Conservation (phyloP, 2,113 vertebrate species). For the Pavo muticus region DNA sequence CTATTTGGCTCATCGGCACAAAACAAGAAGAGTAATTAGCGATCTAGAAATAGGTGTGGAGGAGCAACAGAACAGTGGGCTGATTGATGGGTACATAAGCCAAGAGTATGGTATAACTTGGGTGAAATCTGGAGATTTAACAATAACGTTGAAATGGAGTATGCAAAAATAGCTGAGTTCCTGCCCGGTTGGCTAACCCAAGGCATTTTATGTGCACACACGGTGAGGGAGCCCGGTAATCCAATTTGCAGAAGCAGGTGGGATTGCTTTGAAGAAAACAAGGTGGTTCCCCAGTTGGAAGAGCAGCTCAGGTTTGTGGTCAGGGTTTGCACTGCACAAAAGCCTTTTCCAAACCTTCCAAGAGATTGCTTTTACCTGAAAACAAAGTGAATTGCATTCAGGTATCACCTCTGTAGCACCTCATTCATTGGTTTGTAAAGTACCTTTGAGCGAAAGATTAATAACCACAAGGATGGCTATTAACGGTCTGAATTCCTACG, state of each 20-base stretch:
- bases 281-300: background rate
- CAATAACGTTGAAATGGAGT: background rate
- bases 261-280: background rate
- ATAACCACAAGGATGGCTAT: background rate
- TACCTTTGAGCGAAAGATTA: background rate
- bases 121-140: background rate
- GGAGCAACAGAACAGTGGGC: background rate
- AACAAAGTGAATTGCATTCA: background rate
- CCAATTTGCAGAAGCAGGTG: background rate
- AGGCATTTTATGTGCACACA: background rate
- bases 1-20: background rate
- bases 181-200: background rate
- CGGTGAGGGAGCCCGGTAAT: background rate
- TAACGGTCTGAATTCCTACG: background rate
- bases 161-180: background rate
- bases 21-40: background rate
- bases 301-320: background rate
- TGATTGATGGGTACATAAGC: background rate
- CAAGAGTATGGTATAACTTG: background rate
- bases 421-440: background rate
- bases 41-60: slow-evolving; percentile 3
- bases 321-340: background rate
- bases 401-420: background rate
- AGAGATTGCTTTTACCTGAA: background rate
- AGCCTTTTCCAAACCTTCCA: background rate